Evolutionary conservation across 2,797 vertebrate species (phyloP).

Genomic region (Enteromius afrohamiltoni): DNA sequence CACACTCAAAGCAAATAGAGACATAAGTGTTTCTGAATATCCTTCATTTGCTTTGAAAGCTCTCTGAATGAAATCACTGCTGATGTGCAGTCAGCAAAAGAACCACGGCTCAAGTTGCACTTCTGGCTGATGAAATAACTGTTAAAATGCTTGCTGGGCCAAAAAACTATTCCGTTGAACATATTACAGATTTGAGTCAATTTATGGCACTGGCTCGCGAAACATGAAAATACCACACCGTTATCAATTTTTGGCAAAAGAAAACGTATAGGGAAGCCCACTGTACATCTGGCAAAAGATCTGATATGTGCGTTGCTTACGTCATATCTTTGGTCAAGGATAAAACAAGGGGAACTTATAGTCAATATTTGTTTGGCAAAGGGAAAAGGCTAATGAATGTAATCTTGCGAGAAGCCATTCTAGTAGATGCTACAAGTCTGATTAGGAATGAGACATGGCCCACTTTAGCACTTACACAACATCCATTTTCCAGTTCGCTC

Average conservation of each 20-base stretch:
- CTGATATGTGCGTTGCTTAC: neutral
- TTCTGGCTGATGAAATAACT: constrained; percentile 5
- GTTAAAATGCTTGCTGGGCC: constrained; percentile 1
- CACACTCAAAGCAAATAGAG: constrained; percentile 38
- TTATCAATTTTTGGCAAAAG: constrained; percentile 19
- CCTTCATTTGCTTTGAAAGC: constrained; percentile 34
- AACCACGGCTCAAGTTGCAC: constrained; percentile 20
- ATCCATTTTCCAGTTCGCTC: constrained; percentile 38
- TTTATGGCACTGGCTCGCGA: constrained; percentile 4
- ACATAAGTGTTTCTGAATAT: constrained; percentile 36
- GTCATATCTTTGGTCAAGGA: constrained; percentile 54
- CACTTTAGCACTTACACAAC: constrained; percentile 27
- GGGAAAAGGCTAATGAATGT: constrained; percentile 21
- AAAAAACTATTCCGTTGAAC: constrained; percentile 14
- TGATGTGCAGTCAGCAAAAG: constrained; percentile 18
- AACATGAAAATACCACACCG: neutral
- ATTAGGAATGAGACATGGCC: constrained; percentile 21
- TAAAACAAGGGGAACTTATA: constrained; percentile 37
- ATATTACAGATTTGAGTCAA: neutral
- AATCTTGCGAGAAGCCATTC: constrained; percentile 7
- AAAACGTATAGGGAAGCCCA: constrained; percentile 3
- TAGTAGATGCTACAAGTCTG: constrained; percentile 1
- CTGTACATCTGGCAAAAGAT: neutral
- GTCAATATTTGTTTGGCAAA: constrained; percentile 38
- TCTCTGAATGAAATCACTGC: constrained; percentile 24